These are phyloP conservation scores for Papilio helenus DNA, from an alignment of 1,140 invertebrate genomes.

Conservation along the genomic window DNA sequence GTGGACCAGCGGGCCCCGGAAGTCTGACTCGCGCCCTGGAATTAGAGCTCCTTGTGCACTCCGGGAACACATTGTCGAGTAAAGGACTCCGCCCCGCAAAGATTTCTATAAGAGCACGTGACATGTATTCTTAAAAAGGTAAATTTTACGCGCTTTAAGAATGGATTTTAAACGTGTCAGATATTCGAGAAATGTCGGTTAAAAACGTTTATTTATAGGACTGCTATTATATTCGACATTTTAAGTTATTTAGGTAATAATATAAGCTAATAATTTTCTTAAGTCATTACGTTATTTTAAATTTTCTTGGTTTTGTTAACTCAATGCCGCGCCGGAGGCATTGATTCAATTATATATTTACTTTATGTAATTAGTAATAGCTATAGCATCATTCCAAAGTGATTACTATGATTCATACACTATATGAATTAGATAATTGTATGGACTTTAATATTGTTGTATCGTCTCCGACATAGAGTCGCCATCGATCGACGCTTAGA, in stretches of 20 bases:
- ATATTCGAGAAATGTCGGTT: slow-evolving; percentile 16
- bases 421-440: slow-evolving; percentile 25
- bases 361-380: neutral
- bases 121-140: slow-evolving; percentile 48
- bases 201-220: neutral
- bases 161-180: neutral
- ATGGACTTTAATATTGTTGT: neutral
- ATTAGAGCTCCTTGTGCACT: slow-evolving; percentile 72
- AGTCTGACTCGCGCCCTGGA: slow-evolving; percentile 67
- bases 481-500: slow-evolving; percentile 49
- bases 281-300: neutral
- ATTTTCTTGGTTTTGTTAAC: neutral
- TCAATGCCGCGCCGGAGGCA: neutral
- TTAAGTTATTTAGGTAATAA: neutral
- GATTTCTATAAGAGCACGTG: slow-evolving; percentile 64
- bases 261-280: neutral
- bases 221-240: neutral
- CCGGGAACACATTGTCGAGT: slow-evolving; percentile 67
- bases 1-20: slow-evolving; percentile 76
- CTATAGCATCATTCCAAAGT: neutral
- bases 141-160: slow-evolving; percentile 23
- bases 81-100: slow-evolving; percentile 69
- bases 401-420: neutral
- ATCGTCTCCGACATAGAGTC: slow-evolving; percentile 43
- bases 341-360: neutral